Evolutionary conservation across 2,888 invertebrate genomes (phyloP).

Genomic region (Cylindroiulus punctatus): DNA sequence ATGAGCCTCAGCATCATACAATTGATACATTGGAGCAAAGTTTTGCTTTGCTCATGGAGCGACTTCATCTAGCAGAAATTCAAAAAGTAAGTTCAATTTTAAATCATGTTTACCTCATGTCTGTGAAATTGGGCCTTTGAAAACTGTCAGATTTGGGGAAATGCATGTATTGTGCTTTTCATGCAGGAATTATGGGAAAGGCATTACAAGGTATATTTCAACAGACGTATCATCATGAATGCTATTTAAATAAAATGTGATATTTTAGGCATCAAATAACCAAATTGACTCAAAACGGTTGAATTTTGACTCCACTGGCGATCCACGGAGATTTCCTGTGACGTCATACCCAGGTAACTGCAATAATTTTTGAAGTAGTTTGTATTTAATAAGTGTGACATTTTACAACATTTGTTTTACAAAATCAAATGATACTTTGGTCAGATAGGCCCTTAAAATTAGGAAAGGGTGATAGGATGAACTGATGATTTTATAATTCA

Average conservation of each 20-base stretch:
- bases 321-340: slow-evolving; percentile 62
- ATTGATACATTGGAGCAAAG: slow-evolving; percentile 67
- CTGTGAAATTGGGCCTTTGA: too few relatives aligned
- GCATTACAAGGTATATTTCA: too few relatives aligned
- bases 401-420: too few relatives aligned
- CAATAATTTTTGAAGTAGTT: neutral
- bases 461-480: too few relatives aligned
- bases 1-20: slow-evolving; percentile 66
- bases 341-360: slow-evolving; percentile 62
- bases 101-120: neutral
- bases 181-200: too few relatives aligned
- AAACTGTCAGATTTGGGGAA: too few relatives aligned
- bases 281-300: slow-evolving; percentile 57
- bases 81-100: slow-evolving; percentile 55
- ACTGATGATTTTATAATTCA: too few relatives aligned
- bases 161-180: too few relatives aligned
- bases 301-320: slow-evolving; percentile 63
- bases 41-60: slow-evolving; percentile 66
- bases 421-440: too few relatives aligned
- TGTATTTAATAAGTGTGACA: too few relatives aligned
- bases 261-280: slow-evolving; percentile 52
- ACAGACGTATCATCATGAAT: too few relatives aligned
- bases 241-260: neutral
- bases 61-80: slow-evolving; percentile 61
- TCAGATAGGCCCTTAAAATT: too few relatives aligned